These are phyloP conservation scores for Heterodera carotae DNA, from an alignment of 1,140 invertebrate genomes.

Conservation along the genomic window DNA sequence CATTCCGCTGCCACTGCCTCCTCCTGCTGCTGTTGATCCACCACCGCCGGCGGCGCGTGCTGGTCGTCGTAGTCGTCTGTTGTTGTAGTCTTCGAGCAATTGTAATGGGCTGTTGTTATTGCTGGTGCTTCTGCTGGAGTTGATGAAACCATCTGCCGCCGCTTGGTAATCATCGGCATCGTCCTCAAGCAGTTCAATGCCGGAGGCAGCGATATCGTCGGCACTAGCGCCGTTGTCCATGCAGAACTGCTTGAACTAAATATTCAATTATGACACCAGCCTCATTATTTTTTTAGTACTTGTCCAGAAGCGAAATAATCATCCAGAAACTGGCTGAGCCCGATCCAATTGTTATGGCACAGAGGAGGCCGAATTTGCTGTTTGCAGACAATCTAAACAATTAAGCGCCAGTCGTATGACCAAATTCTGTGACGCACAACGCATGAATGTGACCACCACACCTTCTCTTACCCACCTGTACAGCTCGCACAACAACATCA, in stretches of 20 bases:
- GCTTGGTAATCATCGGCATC: background rate
- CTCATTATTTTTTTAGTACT: no score
- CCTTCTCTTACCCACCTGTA: no score
- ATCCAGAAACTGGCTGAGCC: constrained; percentile 27
- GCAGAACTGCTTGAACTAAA: constrained; percentile 41
- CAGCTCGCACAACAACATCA: constrained; percentile 39
- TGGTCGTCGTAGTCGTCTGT: background rate
- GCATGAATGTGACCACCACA: no score
- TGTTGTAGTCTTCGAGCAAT: background rate
- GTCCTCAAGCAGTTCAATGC: constrained; percentile 23
- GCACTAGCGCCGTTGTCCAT: background rate
- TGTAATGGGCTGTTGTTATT: constrained; percentile 5
- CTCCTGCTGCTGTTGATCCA: no score
- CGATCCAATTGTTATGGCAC: constrained; percentile 38
- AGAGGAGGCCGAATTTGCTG: constrained; percentile 3
- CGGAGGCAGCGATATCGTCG: no score
- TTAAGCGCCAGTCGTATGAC: background rate
- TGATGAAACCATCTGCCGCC: constrained; percentile 5
- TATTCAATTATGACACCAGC: no score
- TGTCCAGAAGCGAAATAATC: constrained; percentile 35
- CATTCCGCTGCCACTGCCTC: constrained; percentile 14
- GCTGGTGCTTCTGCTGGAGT: constrained; percentile 19
- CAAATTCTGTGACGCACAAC: no score
- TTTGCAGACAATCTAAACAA: constrained; percentile 33
- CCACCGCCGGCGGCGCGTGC: no score